These are phyloP conservation scores for Pseudeuparius sepicola DNA, from an alignment of 2,888 invertebrate species.

Conservation along the genomic window DNA sequence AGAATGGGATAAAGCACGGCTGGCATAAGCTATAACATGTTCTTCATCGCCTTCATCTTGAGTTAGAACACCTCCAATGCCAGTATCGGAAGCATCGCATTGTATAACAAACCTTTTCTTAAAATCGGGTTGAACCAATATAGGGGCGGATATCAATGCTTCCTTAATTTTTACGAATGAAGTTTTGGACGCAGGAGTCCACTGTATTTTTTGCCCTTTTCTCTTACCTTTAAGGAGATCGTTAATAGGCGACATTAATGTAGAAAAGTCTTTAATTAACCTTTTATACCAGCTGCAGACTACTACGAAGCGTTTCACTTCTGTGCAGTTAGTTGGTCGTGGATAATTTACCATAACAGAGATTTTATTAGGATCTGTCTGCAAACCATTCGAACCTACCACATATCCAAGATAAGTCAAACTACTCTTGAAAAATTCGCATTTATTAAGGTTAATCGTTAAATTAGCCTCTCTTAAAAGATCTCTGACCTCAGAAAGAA, in stretches of 20 bases:
- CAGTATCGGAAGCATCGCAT: slow-evolving; percentile 25
- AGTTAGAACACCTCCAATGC: slow-evolving; percentile 10
- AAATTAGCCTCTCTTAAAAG: slow-evolving; percentile 12
- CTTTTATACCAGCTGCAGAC: slow-evolving; percentile 23
- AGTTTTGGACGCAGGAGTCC: slow-evolving; percentile 19
- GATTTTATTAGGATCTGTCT: no score
- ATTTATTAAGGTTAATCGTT: slow-evolving; percentile 18
- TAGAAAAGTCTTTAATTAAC: slow-evolving; percentile 25
- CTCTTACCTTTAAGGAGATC: slow-evolving; percentile 21
- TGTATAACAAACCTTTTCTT: slow-evolving; percentile 20
- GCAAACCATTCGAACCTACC: no score
- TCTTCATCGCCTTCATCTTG: slow-evolving; percentile 14
- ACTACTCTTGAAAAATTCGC: no score
- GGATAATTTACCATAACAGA: slow-evolving; percentile 19
- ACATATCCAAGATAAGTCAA: no score
- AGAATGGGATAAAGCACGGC: slow-evolving; percentile 20
- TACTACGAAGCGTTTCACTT: slow-evolving; percentile 27
- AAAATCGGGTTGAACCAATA: slow-evolving; percentile 23
- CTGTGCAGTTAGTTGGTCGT: slow-evolving; percentile 24
- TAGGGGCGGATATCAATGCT: slow-evolving; percentile 21
- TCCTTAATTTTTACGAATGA: slow-evolving; percentile 21
- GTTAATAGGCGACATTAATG: slow-evolving; percentile 23
- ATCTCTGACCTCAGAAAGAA: slow-evolving; percentile 7
- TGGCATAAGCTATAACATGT: slow-evolving; percentile 11
- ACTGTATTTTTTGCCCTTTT: slow-evolving; percentile 20